Evolutionary conservation across 2,888 invertebrate genomes (phyloP), one percentile per base, ranked within the genome.

Genomic region (Lomographa bimaculata): DNA sequence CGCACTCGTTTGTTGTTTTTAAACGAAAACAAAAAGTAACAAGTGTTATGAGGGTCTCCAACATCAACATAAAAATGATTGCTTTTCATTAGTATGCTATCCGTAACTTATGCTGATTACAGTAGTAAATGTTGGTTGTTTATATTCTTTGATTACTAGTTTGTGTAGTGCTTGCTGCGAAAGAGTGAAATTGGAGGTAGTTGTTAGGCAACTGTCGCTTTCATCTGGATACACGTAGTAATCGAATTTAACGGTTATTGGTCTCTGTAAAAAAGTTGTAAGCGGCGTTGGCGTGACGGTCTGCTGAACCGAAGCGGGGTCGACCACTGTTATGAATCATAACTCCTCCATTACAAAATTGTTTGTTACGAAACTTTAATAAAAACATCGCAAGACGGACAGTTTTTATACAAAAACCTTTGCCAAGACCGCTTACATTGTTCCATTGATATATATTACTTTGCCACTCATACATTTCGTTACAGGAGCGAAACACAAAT

Each of bases 181-280:
- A 43, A 34, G 40, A 50, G 51, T 50, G 30, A 38, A 40, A 55
- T 46, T 52, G 46, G 50, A 52, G 18, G 26, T 54, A 53, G 46
- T 64, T 55, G 64, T 72, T 65, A 56, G 50, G 64, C 58, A 75
- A 78, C 72, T 72, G 67, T 75, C 71, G 68, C 70, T 79, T 79
- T 77, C 73, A 62, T 75, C 62, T 68, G 60, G 64, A 66, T 72
- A 72, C 69, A 74, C 71, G 68, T 66, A 64, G 78, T 82, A 82
- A 85, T 85, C 75, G 69, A 81, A 81, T 86, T 85, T 80, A 69
- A 81, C 84, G 82, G 79, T 76, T 76, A 76, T 76, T 77, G 74
- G 60, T 60, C 60, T 46, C 60, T 50, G 60, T 67, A 79, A 81
- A 27, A 78, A 77, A 75, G 64, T 60, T 55, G 46, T 46, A 60